A percentile compares a stretch with the other conserved stretches of the same genome.
Conservation (phyloP, 2,888 invertebrate genomes). For the Hermaeophaga mercurialis region DNA sequence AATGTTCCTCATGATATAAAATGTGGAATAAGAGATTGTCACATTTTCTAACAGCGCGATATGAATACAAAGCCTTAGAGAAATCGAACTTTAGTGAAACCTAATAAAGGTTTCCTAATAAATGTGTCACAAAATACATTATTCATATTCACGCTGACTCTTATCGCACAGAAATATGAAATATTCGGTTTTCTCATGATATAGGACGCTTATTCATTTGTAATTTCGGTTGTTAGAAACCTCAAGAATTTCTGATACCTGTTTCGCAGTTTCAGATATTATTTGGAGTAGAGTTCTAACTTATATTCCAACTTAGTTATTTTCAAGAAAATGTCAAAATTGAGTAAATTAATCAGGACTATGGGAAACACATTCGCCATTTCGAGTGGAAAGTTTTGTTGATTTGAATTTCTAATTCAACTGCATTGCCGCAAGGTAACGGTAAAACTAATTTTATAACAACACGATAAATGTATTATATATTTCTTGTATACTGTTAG, state of each 20-base stretch:
- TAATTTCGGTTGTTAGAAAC: not conserved
- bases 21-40: too few relatives aligned
- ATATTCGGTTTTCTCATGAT: not conserved
- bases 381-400: too few relatives aligned
- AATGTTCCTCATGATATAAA: too few relatives aligned
- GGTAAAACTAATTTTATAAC: too few relatives aligned
- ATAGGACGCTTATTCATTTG: not conserved
- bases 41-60: too few relatives aligned
- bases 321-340: not conserved
- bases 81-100: not conserved
- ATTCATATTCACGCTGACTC: conserved; percentile 4
- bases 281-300: not conserved
- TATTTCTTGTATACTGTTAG: too few relatives aligned
- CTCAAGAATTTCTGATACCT: not conserved
- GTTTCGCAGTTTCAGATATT: not conserved
- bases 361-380: too few relatives aligned
- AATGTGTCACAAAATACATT: conserved; percentile 7
- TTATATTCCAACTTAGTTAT: not conserved
- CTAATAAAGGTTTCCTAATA: conserved; percentile 1
- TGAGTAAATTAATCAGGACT: not conserved
- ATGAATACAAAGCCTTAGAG: too few relatives aligned
- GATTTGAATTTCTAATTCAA: too few relatives aligned
- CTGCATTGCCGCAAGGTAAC: too few relatives aligned
- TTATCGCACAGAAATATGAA: conserved; percentile 1
- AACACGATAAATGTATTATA: too few relatives aligned